Evolutionary conservation across 2,113 vertebrate species (phyloP), one percentile per base, ranked within the genome.

Genomic region (Fukomys damarensis): DNA sequence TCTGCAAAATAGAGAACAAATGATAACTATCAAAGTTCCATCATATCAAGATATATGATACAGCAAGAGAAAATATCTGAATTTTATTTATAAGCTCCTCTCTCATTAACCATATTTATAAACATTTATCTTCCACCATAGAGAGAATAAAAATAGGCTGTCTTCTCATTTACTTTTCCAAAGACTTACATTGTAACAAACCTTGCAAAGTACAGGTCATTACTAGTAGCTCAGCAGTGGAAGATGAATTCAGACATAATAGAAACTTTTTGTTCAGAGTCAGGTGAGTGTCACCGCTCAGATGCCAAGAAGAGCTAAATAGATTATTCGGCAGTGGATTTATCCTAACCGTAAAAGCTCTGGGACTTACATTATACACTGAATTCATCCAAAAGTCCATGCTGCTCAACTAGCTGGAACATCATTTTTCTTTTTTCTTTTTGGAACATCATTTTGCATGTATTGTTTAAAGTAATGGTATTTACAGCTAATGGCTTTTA

Each of bases 401-500:
- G n/a, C 68, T 72, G 54, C 41, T 70, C 74, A 95, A 32, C 32
- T 68, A 96, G 17, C 26, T 66, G n/a, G 24, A 14, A 93, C 19
- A 52, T 28, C 74, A 93, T 59, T 96, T 94, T 91, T 95, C n/a
- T n/a, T n/a, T n/a, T n/a, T n/a, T n/a, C n/a, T n/a, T n/a, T n/a
- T n/a, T n/a, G n/a, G n/a, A n/a, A n/a, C n/a, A n/a, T n/a, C 85
- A 89, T 41, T 72, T 94, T 90, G 35, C 80, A 65, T 41, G 4
- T 84, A 77, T 38, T 90, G 26, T 82, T 96, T 81, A 70, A 77
- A 88, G 95, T 54, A 52, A 85, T 84, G 79, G 2, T 80, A 28
- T 86, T 86, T 81, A 46, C 9, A 88, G 9, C 12, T 84, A 93
- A 66, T 56, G 8, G 2, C 17, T 80, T 56, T 58, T 83, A 56